phyloP scores from a whole-genome alignment of 2,888 invertebrate species.

The Stenotaenia linearis region DNA sequence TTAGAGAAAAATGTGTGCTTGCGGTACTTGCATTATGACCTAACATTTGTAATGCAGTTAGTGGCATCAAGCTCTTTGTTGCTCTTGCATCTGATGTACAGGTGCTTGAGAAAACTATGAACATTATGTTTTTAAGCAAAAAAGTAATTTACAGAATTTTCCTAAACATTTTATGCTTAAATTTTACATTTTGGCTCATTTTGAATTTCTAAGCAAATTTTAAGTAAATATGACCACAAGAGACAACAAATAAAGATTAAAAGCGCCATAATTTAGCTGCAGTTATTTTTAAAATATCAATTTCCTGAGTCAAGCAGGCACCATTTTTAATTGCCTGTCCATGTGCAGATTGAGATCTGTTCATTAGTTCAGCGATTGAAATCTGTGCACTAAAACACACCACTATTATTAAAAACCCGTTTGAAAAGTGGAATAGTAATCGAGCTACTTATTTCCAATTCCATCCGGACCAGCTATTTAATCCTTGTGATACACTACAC shows the following conservation, averaged over 20 bases:
- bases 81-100: too few species aligned
- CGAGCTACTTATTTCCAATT: slow-evolving; percentile 8
- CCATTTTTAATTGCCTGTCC: not conserved
- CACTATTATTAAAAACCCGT: slow-evolving; percentile 2
- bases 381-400: not conserved
- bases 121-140: too few species aligned
- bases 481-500: not conserved
- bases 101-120: too few species aligned
- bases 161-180: too few species aligned
- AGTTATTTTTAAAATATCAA: not conserved
- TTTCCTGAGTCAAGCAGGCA: not conserved
- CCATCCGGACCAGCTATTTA: not conserved
- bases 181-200: not conserved
- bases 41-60: too few species aligned
- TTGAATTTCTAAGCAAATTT: not conserved
- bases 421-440: slow-evolving; percentile 4
- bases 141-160: too few species aligned
- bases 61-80: too few species aligned
- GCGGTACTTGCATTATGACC: too few species aligned
- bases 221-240: too few species aligned
- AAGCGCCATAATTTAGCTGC: not conserved
- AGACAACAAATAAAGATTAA: not conserved
- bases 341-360: not conserved
- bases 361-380: not conserved
- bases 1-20: too few species aligned